phyloP scores from a whole-genome alignment of 2,113 vertebrate genomes.

The Hydrochoerus hydrochaeris region DNA sequence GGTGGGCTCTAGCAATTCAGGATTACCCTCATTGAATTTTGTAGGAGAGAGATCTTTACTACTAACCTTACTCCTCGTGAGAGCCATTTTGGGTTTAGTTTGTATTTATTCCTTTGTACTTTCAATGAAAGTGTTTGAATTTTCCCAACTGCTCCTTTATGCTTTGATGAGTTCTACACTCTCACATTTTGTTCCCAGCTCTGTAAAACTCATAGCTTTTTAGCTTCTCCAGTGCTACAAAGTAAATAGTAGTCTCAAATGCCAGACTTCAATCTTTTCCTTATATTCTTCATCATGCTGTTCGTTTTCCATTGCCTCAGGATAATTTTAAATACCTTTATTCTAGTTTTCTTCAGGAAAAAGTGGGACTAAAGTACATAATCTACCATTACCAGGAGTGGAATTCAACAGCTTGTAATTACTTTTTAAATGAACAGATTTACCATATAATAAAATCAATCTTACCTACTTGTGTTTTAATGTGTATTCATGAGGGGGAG shows the following conservation, averaged over 20 bases:
- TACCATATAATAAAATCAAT: constrained; percentile 16
- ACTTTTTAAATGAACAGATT: constrained; percentile 23
- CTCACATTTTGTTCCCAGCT: neutral
- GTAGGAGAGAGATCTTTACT: neutral
- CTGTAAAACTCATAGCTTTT: neutral
- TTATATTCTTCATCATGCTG: constrained; percentile 29
- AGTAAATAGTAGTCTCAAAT: constrained; percentile 3
- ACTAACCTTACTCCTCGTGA: neutral
- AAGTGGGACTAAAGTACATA: constrained; percentile 20
- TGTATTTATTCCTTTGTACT: constrained; percentile 35
- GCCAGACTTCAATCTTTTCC: constrained; percentile 1
- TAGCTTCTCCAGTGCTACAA: neutral
- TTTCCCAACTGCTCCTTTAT: neutral
- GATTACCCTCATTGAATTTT: constrained; percentile 55
- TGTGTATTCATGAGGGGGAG: neutral
- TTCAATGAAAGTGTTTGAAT: neutral
- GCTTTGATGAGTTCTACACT: neutral
- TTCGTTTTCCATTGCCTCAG: constrained; percentile 2
- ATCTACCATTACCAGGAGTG: constrained; percentile 12
- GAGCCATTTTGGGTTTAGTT: neutral
- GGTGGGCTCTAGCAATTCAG: neutral
- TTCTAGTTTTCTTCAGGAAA: constrained; percentile 36
- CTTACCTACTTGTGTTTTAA: constrained; percentile 44
- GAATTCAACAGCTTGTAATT: constrained; percentile 18
- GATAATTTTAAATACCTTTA: neutral